Evolutionary conservation across 2,888 invertebrate species (phyloP).

Genomic region (Brenthis hecate): DNA sequence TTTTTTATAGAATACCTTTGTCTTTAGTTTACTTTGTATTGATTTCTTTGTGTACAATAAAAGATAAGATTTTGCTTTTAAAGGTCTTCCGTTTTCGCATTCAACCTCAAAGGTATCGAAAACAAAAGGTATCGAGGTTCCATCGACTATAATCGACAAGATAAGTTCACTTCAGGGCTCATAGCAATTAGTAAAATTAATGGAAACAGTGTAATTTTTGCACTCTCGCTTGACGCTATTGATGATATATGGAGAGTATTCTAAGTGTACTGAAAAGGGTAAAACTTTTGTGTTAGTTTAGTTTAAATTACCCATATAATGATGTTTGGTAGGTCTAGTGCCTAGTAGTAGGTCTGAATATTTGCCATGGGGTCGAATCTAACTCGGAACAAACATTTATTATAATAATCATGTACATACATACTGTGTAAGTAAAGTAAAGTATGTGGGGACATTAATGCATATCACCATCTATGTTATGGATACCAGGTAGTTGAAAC

Average conservation of each 20-base stretch:
- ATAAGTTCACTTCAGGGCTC: not conserved
- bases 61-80: not conserved
- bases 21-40: not conserved
- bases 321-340: too few relatives aligned
- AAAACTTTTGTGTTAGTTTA: too few relatives aligned
- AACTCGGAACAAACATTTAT: too few relatives aligned
- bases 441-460: too few relatives aligned
- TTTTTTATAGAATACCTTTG: not conserved
- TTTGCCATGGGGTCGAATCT: too few relatives aligned
- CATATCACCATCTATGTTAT: too few relatives aligned
- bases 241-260: not conserved
- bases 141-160: constrained; percentile 13
- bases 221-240: not conserved
- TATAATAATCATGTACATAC: too few relatives aligned
- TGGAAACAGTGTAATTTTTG: constrained; percentile 6
- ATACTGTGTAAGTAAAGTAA: too few relatives aligned
- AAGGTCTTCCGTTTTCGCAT: constrained; percentile 12
- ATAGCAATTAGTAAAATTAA: constrained; percentile 9
- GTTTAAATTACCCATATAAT: too few relatives aligned
- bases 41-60: not conserved
- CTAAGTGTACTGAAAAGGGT: not conserved
- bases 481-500: too few relatives aligned
- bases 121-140: constrained; percentile 10
- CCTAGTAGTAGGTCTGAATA: too few relatives aligned
- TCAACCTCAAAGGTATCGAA: constrained; percentile 11